Evolutionary conservation across 2,113 vertebrate genomes (phyloP), one percentile per base, ranked within the genome.

Genomic region (Coregonus clupeaformis): DNA sequence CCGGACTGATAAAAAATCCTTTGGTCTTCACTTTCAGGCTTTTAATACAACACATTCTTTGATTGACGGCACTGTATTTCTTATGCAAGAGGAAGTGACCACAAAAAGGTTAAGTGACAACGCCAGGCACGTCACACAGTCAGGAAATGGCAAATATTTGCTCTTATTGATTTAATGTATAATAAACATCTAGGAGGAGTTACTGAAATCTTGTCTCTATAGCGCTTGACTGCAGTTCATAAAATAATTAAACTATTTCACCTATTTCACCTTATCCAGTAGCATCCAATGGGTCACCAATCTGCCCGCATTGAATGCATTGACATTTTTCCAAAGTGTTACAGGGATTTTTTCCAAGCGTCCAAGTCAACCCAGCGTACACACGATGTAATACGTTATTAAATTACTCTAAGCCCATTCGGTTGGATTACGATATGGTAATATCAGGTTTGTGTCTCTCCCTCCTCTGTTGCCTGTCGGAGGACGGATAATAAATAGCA

Each of bases 1-100:
- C 72, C 72, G 70, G 66, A 57, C 76, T 82, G 81, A 88, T 88
- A 87, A 86, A 82, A 85, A 85, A 73, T 78, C 71, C 60, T 78
- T 80, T 83, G 78, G 78, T 84, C 73, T 47, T 69, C 60, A 71
- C 47, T 80, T 72, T 57, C 42, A 68, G 49, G 55, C 69, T 55
- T 80, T 69, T 73, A 80, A 69, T 72, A 55, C 68, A 80, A 78
- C 47, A 6, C 59, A 77, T 80, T 69, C 66, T 73, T 13, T 67
- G 27, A 76, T 83, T 68, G 73, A 16, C 52, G 42, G n/a, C n/a
- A 30, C 70, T 59, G 6, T 18, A 11, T 74, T 79, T 77, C 5
- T 42, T 24, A 29, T 52, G 36, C 47, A 77, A 68, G 69, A 63
- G 11, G 13, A 52, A 24, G 63, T 27, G 52, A 64, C 60, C 69